These are phyloP conservation scores for Sebastes dallii DNA, from an alignment of 2,797 vertebrate species.

Conservation along the genomic window DNA sequence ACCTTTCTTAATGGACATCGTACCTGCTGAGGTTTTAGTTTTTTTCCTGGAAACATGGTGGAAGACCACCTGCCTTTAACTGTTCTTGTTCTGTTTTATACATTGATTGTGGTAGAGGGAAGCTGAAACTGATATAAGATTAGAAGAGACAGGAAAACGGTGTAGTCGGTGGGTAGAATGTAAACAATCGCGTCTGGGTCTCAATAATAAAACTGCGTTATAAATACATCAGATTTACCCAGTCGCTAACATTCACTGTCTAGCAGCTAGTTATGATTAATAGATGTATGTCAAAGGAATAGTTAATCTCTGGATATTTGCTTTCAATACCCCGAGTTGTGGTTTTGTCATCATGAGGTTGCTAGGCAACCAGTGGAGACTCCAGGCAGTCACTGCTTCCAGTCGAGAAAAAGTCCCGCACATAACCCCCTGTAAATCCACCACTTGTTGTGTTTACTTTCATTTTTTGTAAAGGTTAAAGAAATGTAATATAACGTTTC, in stretches of 20 bases:
- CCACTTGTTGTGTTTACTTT: not conserved
- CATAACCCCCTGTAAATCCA: not conserved
- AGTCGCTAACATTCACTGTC: not conserved
- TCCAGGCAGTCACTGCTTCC: not conserved
- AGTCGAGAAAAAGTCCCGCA: not conserved
- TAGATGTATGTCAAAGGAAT: not conserved
- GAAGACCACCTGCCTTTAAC: no score
- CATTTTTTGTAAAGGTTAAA: not conserved
- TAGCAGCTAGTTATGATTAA: not conserved
- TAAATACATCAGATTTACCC: not conserved
- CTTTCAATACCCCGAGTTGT: not conserved
- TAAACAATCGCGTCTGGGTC: not conserved
- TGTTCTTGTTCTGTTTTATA: not conserved
- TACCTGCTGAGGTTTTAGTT: not conserved
- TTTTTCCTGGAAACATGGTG: not conserved
- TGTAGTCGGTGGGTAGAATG: not conserved
- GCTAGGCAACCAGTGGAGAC: not conserved
- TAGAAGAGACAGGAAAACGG: not conserved
- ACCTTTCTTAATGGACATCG: conserved; percentile 40
- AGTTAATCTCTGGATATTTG: not conserved
- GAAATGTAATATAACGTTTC: not conserved
- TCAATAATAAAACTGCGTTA: not conserved
- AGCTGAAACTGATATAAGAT: not conserved
- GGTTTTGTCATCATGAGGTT: not conserved
- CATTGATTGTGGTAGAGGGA: not conserved